Evolutionary conservation across 2,113 vertebrate genomes (phyloP), one percentile per base, ranked within the genome.

Genomic region (Nycticryphes semicollaris): DNA sequence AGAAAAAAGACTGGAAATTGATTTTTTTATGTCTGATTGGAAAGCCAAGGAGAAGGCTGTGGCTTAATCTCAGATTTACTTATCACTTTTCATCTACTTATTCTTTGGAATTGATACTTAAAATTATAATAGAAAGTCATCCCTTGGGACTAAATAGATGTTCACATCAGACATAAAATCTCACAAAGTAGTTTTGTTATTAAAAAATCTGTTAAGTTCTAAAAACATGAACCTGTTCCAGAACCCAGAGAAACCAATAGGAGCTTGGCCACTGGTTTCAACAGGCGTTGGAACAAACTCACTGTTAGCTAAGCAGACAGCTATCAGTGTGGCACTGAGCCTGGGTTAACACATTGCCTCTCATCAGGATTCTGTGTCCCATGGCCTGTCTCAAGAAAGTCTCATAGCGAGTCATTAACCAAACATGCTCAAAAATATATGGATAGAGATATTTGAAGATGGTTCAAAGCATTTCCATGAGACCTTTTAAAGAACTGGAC

Each of bases 261-360:
- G 77, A 96, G 28, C 35, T 76, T 5, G 0, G 77, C 35, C 68
- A 70, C 69, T 76, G 84, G 87, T 91, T 96, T 93, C 89, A 82
- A 87, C 66, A 94, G 78, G 69, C 22, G 0, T 24, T 95, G 94
- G 94, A 94, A 89, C 84, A 87, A 94, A 85, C 41, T 92, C 39
- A 6, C 16, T 82, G 30, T 93, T 89, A 95, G 84, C 84, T 94
- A 89, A 95, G 70, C 57, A 82, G 57, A 85, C 39, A 93, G 73
- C 20, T 91, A 95, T 95, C 96, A 91, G 73, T 76, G 89, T 91
- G 93, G 89, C 93, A 79, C 66, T 59, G 87, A 93, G 93, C 91
- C 93, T 94, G 93, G 39, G 35, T 51, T 96, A 95, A 89, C 41
- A 82, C 12, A 79, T 62, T 79, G 53, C 73, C 73, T 91, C 76